Base-by-base conservation (phyloP, 2,113 vertebrate species). In the Gyps fulvus region DNA sequence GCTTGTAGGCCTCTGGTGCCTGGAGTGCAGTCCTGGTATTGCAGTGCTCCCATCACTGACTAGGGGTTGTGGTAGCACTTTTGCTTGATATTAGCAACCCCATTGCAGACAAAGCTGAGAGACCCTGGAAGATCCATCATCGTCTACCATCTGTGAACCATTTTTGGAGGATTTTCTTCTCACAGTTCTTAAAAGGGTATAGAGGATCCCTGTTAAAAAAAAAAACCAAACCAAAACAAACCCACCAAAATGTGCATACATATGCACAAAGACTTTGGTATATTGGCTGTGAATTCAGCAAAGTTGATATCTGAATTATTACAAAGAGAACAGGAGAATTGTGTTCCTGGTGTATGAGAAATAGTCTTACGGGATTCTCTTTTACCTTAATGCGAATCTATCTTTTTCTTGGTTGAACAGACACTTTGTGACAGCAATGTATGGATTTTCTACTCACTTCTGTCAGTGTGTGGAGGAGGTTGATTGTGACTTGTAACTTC, bases 221-320 rank as follows among this genome's bases (percentile, higher is more conserved):
- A 91, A 32, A 76, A 70, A 11, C 3, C 13, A 49, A 67, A 67
- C 2, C 17, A 47, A 45, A 67, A 25, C 22, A 8, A 38, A 38
- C 3, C 16, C 54, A n/a, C 9, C 52, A 42, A 63, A 63, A 2
- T 0, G 26, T 6, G 1, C 9, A 3, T 1, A 1, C 7, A 16
- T 3, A 1, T 1, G 2, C 0, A 20, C 50, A 66, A 29, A 54
- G 22, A 9, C 32, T 57, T 47, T 14, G 34, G 29, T 40, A 9
- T 20, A 3, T 20, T 65, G 20, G 25, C 55, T 87, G 54, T 73
- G 54, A 57, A 13, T 49, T 66, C 59, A 72, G 31, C 38, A 34
- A 13, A 43, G 65, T 1, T 89, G 22, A 17, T 81, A 9, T 34
- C 16, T 74, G 27, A 62, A 25, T 84, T 70, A 27, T 5, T 82